Conservation (phyloP, 2,797 vertebrate genomes). For the Bradypodion pumilum region DNA sequence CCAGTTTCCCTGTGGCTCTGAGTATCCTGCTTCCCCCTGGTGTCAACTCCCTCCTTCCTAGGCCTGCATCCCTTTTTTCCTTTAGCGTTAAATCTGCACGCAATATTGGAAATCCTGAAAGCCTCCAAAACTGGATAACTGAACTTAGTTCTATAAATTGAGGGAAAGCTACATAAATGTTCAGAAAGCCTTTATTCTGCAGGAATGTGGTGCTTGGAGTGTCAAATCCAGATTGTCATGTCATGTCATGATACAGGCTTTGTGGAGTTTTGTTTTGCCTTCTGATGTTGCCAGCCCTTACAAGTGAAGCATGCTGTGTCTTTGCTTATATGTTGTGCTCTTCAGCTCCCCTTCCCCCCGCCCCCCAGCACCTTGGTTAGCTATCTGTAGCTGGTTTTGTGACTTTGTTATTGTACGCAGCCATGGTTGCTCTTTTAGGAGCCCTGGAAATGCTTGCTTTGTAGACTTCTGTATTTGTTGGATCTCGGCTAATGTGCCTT, state of each 20-base stretch:
- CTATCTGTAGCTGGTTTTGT: conserved; percentile 23
- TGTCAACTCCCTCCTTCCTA: not conserved
- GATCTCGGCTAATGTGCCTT: conserved; percentile 71
- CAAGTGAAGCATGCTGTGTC: not conserved
- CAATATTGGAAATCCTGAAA: not conserved
- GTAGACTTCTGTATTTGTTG: conserved; percentile 62
- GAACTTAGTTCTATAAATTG: not conserved
- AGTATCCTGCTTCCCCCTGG: not conserved
- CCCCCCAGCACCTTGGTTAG: not conserved
- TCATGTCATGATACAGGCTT: not conserved
- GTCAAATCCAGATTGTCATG: not conserved
- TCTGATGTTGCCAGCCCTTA: not conserved
- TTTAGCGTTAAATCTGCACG: not conserved
- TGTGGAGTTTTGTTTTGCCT: not conserved
- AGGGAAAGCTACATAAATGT: not conserved
- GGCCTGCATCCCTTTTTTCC: not conserved
- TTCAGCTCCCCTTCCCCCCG: not conserved
- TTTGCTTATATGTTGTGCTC: not conserved
- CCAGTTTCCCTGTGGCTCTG: not conserved
- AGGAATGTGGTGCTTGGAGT: not conserved
- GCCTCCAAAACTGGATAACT: not conserved
- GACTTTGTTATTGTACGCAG: conserved; percentile 25
- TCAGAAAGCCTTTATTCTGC: not conserved
- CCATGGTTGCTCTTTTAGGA: conserved; percentile 27
- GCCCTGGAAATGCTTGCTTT: conserved; percentile 47